Base-by-base conservation (phyloP, 2,113 vertebrate genomes). In the Anser cygnoides region DNA sequence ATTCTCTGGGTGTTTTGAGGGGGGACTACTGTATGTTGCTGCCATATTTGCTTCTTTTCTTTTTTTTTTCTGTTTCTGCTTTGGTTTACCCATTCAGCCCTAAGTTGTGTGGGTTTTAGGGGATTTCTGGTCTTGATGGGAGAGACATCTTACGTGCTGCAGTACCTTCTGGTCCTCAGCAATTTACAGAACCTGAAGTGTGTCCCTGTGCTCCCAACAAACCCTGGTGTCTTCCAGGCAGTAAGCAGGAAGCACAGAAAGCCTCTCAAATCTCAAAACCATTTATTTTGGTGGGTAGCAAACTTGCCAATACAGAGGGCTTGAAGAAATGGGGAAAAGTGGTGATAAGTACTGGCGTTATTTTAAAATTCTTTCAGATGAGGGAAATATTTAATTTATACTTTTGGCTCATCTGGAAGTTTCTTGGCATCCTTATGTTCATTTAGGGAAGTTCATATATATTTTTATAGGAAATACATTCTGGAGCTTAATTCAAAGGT, bases 401-500 rank as follows among this genome's bases (percentile, higher is more conserved):
- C 26, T 6, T 72, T 86, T 92, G 88, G 68, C 76, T 81, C 61
- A 81, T 54, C 61, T 84, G 1, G 62, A 82, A 77, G 29, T 90
- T 86, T 81, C 65, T 75, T 92, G 76, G 80, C 68, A 66, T 78
- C 65, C 62, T 93, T 94, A 73, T 4, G 16, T 73, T 95, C 70
- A 20, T 93, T 92, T 91, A 75, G 49, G 46, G 62, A 91, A 95
- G 22, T 87, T 78, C 21, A 23, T 89, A 6, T 71, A 55, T 73
- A 3, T 90, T 59, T 92, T 79, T 94, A 66, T 84, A 84, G 79
- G 62, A 96, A 55, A 84, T 91, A 74, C 44, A 70, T 96, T 93
- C 95, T 97, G 94, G 87, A 93, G 84, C 74, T 95, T 92, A 93
- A 84, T 90, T 49, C 43, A 50, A 94, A 75, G 29, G 73, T 88